Evolutionary conservation across 2,797 vertebrate species (phyloP), one percentile per base, ranked within the genome.

Genomic region (Phoebastria nigripes): DNA sequence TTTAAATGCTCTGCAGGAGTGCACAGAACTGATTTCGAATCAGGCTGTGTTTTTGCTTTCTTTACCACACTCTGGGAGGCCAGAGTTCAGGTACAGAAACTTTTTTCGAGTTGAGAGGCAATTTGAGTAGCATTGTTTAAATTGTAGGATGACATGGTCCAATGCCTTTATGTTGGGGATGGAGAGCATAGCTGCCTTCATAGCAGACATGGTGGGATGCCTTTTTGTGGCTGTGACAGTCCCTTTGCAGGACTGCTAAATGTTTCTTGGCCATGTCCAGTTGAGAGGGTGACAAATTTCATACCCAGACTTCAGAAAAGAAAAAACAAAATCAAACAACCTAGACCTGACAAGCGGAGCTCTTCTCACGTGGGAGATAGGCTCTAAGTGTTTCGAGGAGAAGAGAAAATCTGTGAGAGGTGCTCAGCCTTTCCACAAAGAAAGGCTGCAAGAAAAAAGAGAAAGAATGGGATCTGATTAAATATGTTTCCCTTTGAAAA

Each of bases 41-140:
- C 80, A 82, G 74, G 37, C 78, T 82, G 61, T 94, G 44, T 65
- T 85, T 87, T 73, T 78, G 15, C 69, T 87, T 82, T 87, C 65
- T 91, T 85, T 74, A 35, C 67, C 35, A 80, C 22, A 6, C 49
- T 90, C 71, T 74, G 39, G 77, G 71, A 87, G 83, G 81, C 78
- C 71, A 92, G 83, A 80, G 92, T 93, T 94, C 80, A 94, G 70
- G 66, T 87, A 82, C 47, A 90, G 59, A 93, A 92, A 81, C 71
- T 78, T 93, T 79, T 71, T 62, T 71, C 39, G 58, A 29, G 69
- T 79, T 42, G 85, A 94, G 72, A 94, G 65, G 87, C 72, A 87
- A 93, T 93, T 96, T 87, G 91, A 87, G 85, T 90, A 82, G 69
- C 61, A n/a, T 4, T 56, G 52, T 77, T 89, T 71, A 74, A 95